A percentile compares a stretch with the other conserved stretches of the same genome.
phyloP scores from a whole-genome alignment of 2,888 invertebrate species.

The Rhopalosiphum nymphaeae region DNA sequence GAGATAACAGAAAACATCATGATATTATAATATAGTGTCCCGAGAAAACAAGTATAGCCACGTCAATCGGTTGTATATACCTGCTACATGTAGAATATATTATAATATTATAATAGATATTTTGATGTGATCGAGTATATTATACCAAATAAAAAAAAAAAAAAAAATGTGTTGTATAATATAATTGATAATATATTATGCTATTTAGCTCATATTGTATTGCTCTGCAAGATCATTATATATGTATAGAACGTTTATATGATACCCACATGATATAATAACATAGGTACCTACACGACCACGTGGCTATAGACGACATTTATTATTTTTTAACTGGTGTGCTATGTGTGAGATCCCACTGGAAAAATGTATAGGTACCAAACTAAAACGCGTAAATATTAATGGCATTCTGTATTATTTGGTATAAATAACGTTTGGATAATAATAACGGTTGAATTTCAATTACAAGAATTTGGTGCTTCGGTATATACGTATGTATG shows the following conservation, averaged over 20 bases:
- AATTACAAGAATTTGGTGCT: conserved; percentile 37
- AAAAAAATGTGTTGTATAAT: no score
- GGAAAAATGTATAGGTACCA: neutral
- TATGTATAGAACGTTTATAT: neutral
- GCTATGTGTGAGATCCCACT: conserved; percentile 25
- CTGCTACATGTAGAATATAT: no score
- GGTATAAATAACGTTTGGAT: conserved; percentile 38
- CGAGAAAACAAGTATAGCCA: no score
- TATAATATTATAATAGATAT: no score
- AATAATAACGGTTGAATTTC: conserved; percentile 59
- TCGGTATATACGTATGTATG: neutral
- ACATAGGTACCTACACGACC: neutral
- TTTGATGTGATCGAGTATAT: no score
- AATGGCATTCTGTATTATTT: conserved; percentile 16
- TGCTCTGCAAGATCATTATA: neutral
- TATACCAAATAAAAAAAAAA: no score
- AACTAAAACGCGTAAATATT: conserved; percentile 37
- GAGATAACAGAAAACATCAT: no score
- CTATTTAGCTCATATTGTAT: neutral
- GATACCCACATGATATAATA: neutral
- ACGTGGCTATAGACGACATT: neutral
- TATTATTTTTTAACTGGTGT: conserved; percentile 7
- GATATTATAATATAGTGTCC: no score
- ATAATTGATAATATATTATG: neutral
- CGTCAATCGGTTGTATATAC: no score